Base-by-base conservation (phyloP, 1,140 invertebrate genomes). In the Odontomachus brunneus region DNA sequence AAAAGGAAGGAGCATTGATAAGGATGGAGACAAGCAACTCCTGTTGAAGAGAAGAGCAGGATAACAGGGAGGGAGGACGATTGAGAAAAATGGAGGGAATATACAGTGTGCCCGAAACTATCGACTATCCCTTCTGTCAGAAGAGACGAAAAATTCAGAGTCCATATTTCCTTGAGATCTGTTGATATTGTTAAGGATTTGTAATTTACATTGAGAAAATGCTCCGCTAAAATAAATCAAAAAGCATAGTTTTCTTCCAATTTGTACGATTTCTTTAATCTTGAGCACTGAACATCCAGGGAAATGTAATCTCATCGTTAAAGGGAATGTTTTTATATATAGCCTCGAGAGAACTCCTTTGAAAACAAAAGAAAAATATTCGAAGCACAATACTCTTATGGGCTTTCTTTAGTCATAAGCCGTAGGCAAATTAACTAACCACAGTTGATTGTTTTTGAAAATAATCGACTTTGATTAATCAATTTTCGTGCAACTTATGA, bases 1-100 rank as follows among this genome's bases (percentile, higher is more conserved):
- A 66, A 76, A 66, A 76, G 24, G 26, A 19, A 66, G 11, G 7
- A 66, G 38, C 11, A 76, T 51, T 75, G 48, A 66, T 55, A 53
- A 38, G 12, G 17, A 63, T 15, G 11, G 15, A 22, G 11, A 66
- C 17, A 22, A 48, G 38, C 62, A 73, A 22, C 22, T 38, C 15
- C 9, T 44, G 22, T 3, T 53, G 26, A n/a, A 51, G 2, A 63
- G 9, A n/a, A 53, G 53, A 26, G 53, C 33, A 38, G 53, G 3
- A 33, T 15, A 75, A 3, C 1, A 24, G 24, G 15, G 33, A 73
- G 24, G 4, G 22, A 48, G 17, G 51, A 74, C 33, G 19, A 73
- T 74, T 17, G 55, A 44, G 38, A 63, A 63, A n/a, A 24, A 62
- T 49, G 24, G 22, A 14, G 3, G n/a, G n/a, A 4, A 12, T 22